These are phyloP conservation scores for Burhinus bistriatus DNA, from an alignment of 2,113 vertebrate species.

Conservation along the genomic window DNA sequence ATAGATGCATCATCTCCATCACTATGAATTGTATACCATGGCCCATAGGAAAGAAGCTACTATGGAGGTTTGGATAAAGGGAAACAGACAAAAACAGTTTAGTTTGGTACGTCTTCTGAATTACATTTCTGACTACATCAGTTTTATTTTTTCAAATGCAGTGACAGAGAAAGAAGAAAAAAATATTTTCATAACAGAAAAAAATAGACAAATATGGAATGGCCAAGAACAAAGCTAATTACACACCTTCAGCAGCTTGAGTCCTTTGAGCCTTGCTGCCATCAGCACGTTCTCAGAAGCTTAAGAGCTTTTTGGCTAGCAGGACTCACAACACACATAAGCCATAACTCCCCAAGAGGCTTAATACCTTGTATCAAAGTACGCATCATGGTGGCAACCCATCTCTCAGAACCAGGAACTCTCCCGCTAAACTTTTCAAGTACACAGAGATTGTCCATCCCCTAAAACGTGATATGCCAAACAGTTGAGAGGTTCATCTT, in stretches of 20 bases:
- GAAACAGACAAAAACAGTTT: not conserved
- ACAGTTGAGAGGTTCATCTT: not conserved
- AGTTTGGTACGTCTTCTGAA: not conserved
- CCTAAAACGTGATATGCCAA: not conserved
- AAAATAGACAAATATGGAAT: not conserved
- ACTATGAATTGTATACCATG: not conserved
- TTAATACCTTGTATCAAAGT: not conserved
- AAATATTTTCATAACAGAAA: not conserved
- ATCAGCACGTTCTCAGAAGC: not conserved
- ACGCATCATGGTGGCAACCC: not conserved
- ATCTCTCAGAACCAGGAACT: not conserved
- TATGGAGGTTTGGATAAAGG: not conserved
- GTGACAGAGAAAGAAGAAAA: not conserved
- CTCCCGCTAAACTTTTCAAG: not conserved
- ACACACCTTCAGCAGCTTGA: not conserved
- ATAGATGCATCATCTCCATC: not conserved
- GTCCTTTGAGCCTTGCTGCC: not conserved
- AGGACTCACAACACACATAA: not conserved
- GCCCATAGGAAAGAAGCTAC: not conserved
- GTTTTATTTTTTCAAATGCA: not conserved
- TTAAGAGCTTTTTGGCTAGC: not conserved
- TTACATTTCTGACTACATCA: not conserved
- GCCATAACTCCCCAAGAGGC: not conserved
- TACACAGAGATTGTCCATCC: rapidly evolving
- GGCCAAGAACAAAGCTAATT: not conserved